Evolutionary conservation across 2,113 vertebrate genomes (phyloP), one percentile per base, ranked within the genome.

Genomic region (Sigmodon hispidus): DNA sequence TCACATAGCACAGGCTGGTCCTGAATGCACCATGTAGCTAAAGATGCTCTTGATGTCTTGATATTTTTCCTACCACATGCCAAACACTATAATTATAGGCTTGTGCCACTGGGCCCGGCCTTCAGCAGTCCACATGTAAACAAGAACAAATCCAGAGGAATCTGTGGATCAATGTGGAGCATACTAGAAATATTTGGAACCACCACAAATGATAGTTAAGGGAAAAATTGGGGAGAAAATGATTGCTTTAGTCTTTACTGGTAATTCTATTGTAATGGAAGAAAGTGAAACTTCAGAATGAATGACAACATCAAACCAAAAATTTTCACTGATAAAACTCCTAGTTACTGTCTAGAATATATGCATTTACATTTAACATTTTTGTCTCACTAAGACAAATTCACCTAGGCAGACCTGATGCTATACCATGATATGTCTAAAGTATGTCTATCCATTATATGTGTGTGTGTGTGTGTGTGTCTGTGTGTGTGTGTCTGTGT

Each of bases 311-410:
- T 31, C 17, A 89, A 85, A 61, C 29, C 84, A 92, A 63, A 11
- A 80, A 29, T 48, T 93, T 96, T 95, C 80, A 80, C 5, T 55
- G 57, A 76, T 48, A 84, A 90, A 85, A 91, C 69, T 24, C 83
- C 15, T 50, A 57, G 52, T 40, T 67, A 80, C 15, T 94, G 26
- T 45, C 67, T 69, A 34, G 31, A n/a, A 17, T 55, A 36, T 77
- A 8, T 67, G 7, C 34, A 57, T 65, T 73, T 92, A 48, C 57
- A 86, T 81, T 94, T 90, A 92, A 73, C 31, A 80, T 43, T 90
- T 77, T 70, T 72, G 80, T 63, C 6, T 73, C 29, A 16, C 92
- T 21, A 45, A 92, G 24, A 96, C 19, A 95, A 76, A 93, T 90
- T 63, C n/a, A 90, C 16, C 90, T 0, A 9, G 77, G 67, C 59